Conservation (phyloP, 2,888 invertebrate genomes). For the Hypomecis punctinalis region DNA sequence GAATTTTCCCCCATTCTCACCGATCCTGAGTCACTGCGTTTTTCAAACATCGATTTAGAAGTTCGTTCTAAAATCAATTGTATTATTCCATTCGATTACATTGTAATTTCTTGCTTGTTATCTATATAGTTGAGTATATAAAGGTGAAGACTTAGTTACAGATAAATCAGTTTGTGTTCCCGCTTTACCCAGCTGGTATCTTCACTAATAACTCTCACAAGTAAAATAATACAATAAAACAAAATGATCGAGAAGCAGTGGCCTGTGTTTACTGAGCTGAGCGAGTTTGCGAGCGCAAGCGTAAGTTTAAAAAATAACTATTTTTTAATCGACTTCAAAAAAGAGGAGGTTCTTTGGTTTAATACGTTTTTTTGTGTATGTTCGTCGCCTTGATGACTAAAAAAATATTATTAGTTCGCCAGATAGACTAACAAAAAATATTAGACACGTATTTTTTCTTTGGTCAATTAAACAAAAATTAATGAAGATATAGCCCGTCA, state of each 20-base stretch:
- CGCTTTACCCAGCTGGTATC: slow-evolving; percentile 13
- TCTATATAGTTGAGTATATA: slow-evolving; percentile 28
- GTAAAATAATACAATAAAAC: slow-evolving; percentile 2
- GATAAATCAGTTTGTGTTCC: slow-evolving; percentile 26
- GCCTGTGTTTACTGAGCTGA: slow-evolving; percentile 76
- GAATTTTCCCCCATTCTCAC: background rate
- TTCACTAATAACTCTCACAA: slow-evolving; percentile 10
- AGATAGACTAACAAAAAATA: too few species aligned
- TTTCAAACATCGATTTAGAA: slow-evolving; percentile 1
- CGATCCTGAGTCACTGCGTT: slow-evolving; percentile 5
- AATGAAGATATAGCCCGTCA: too few species aligned
- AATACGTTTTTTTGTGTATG: background rate
- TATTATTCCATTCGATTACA: slow-evolving; percentile 14
- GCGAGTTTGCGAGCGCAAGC: slow-evolving; percentile 74
- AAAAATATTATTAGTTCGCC: too few species aligned
- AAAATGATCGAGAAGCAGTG: slow-evolving; percentile 63
- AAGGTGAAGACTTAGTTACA: slow-evolving; percentile 12
- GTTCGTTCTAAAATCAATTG: slow-evolving; percentile 2
- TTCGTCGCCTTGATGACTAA: too few species aligned
- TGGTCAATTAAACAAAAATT: too few species aligned
- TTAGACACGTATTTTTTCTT: too few species aligned
- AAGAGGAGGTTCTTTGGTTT: too few species aligned
- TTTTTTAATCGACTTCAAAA: too few species aligned
- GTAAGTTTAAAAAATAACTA: slow-evolving; percentile 58
- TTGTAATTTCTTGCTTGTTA: slow-evolving; percentile 27